These are phyloP conservation scores for Pyrgus malvae DNA, from an alignment of 2,888 invertebrate genomes.

Conservation along the genomic window DNA sequence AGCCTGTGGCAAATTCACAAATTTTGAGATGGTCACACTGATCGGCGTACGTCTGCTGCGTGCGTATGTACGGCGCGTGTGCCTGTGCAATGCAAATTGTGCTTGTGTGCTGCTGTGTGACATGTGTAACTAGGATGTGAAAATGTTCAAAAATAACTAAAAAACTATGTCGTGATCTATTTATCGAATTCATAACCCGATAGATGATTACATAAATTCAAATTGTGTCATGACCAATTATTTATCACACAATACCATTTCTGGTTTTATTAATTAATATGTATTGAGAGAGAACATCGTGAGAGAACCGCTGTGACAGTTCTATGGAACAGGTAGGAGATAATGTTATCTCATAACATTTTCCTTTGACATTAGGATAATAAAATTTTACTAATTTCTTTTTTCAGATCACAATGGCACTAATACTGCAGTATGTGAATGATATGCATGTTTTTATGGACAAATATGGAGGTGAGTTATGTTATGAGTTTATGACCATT, in stretches of 20 bases:
- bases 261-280: neutral
- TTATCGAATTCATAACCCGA: constrained; percentile 15
- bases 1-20: too few relatives aligned
- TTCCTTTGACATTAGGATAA: neutral
- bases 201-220: constrained; percentile 25
- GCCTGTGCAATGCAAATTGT: too few relatives aligned
- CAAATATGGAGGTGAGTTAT: constrained; percentile 89
- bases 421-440: constrained; percentile 90
- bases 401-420: constrained; percentile 87
- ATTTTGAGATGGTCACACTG: too few relatives aligned
- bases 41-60: too few relatives aligned
- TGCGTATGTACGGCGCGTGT: too few relatives aligned
- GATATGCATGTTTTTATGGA: constrained; percentile 90
- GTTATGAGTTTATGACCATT: too few relatives aligned
- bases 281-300: constrained; percentile 13
- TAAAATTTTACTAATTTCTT: constrained; percentile 27
- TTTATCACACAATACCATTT: neutral
- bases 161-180: constrained; percentile 23
- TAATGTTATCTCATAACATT: constrained; percentile 33
- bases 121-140: constrained; percentile 22
- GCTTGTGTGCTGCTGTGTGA: too few relatives aligned
- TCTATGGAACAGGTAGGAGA: constrained; percentile 30
- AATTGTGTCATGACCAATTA: constrained; percentile 19
- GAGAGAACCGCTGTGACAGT: constrained; percentile 29
- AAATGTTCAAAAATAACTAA: constrained; percentile 27